Base-by-base conservation (phyloP, 2,888 invertebrate genomes). In the Drosophila trichaetosa region DNA sequence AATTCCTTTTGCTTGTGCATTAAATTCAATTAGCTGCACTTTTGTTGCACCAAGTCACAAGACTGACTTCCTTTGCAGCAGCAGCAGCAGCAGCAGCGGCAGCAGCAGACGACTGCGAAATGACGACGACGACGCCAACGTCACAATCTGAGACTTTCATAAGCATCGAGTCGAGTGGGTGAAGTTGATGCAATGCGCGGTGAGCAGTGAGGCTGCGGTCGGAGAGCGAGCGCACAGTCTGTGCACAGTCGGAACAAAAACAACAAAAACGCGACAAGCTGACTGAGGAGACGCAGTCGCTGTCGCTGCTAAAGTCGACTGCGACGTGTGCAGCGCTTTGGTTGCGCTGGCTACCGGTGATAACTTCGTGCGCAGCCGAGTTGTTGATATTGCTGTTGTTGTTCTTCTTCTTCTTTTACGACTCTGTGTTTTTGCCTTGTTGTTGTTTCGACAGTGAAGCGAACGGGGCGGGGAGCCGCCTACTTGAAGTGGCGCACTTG, bases 1-100 rank as follows among this genome's bases (percentile, higher is more conserved):
- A 76, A 85, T 87, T 87, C 85, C 72, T 82, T 75, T 73, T 69
- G 67, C 78, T 82, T 64, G 73, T 69, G 79, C 77, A 85, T 88
- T 85, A 88, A 85, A 86, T 86, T 88, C 88, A 85, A 85, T 85
- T 85, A 85, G 81, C 83, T 81, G 75, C 82, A 80, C 77, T 83
- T 74, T 76, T 79, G 82, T 79, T 83, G 79, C 89, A 83, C 73
- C 75, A 77, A 83, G 81, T 85, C 86, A 87, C 83, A 86, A 85
- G 83, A 83, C 65, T 62, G 81, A 86, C 86, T 85, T 88, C 85
- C 85, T 81, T 83, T 83, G 52, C 65, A 82, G 67, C 70, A 62
- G 78, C 57, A 34, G 58, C n/a, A 13, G 24, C 54, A 10, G 42
- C 42, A 29, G 63, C 69, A 61, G 77, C 56, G 31, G 56, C 62